Evolutionary conservation across 2,888 invertebrate species (phyloP).

Genomic region (Mechanitis messenoides): DNA sequence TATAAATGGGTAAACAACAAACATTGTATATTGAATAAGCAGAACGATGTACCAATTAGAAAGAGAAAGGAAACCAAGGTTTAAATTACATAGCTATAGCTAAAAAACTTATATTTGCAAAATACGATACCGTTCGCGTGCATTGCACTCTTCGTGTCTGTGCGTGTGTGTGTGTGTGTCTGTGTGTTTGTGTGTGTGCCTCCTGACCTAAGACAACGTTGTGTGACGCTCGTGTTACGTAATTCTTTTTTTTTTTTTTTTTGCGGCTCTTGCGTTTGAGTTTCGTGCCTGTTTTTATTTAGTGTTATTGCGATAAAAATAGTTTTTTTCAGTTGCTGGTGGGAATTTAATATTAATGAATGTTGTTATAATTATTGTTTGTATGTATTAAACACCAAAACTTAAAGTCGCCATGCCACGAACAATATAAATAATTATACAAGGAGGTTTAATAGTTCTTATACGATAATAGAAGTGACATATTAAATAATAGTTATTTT

Average conservation of each 20-base stretch:
- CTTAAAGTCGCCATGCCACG: too few relatives aligned
- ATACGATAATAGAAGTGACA: too few relatives aligned
- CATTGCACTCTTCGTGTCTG: slow-evolving; percentile 47
- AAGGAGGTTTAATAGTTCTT: too few relatives aligned
- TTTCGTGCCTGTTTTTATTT: slow-evolving; percentile 9
- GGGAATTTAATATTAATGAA: neutral
- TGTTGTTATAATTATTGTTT: neutral
- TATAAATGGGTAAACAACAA: slow-evolving; percentile 2
- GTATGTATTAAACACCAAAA: neutral
- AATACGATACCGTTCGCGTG: slow-evolving; percentile 56
- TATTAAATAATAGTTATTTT: too few relatives aligned
- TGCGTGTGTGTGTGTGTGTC: slow-evolving; percentile 23
- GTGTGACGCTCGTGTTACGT: slow-evolving; percentile 46
- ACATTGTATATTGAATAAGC: slow-evolving; percentile 19
- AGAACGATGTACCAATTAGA: slow-evolving; percentile 28
- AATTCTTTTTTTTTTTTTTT: slow-evolving; percentile 42
- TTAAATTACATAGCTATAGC: slow-evolving; percentile 32
- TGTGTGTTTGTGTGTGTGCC: slow-evolving; percentile 27
- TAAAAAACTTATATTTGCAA: slow-evolving; percentile 46
- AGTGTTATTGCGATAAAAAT: neutral
- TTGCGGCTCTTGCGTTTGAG: slow-evolving; percentile 17
- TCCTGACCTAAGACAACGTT: slow-evolving; percentile 48
- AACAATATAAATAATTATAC: too few relatives aligned
- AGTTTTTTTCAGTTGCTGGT: neutral
- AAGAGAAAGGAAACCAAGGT: slow-evolving; percentile 31